These are phyloP conservation scores for Rhyacophila evoluta DNA, from an alignment of 2,888 invertebrate genomes.

Conservation along the genomic window DNA sequence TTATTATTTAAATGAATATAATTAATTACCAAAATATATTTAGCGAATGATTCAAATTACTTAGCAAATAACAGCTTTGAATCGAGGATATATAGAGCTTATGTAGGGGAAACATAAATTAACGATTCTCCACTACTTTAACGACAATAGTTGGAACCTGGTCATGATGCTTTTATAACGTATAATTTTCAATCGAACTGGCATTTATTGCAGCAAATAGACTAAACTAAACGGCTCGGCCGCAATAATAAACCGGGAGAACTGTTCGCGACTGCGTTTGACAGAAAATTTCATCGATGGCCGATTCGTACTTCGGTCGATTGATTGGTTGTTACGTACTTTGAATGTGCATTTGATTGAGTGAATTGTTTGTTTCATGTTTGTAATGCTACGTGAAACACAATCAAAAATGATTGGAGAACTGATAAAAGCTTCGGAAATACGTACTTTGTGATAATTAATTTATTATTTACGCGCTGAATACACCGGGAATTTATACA, in stretches of 20 bases:
- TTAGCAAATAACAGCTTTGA: no score
- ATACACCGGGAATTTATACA: no score
- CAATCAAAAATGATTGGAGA: no score
- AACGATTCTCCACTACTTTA: no score
- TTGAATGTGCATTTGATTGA: neutral
- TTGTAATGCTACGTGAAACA: neutral
- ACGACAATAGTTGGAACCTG: neutral
- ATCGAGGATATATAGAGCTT: no score
- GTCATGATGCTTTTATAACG: neutral
- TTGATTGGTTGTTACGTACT: neutral
- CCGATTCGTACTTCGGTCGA: neutral
- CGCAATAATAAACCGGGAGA: neutral
- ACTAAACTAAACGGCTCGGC: neutral
- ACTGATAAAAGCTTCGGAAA: no score
- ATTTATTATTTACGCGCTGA: no score
- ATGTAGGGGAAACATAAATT: no score
- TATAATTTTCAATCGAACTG: neutral
- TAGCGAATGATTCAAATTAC: no score
- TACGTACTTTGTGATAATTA: no score
- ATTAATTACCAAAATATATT: no score
- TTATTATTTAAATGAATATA: no score
- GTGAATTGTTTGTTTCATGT: neutral
- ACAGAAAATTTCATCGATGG: neutral
- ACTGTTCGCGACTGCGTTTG: neutral
- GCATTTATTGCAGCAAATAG: slow-evolving; percentile 9